Conservation (phyloP, 2,113 vertebrate genomes). For the Odocoileus virginianus region DNA sequence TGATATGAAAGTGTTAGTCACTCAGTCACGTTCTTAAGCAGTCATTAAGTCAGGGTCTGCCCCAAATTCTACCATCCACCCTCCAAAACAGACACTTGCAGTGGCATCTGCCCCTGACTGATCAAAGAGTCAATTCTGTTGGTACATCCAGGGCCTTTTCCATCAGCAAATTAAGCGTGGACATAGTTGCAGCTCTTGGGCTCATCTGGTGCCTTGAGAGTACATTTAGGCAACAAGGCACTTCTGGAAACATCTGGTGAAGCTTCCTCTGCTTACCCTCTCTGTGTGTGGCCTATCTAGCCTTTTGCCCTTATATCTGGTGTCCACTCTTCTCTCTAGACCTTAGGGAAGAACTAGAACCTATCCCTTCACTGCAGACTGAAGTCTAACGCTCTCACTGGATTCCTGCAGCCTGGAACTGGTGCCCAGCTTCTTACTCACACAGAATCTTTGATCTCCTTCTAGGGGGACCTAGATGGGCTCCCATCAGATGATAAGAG, state of each 20-base stretch:
- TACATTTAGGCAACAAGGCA: background rate
- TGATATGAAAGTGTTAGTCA: background rate
- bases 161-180: background rate
- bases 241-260: background rate
- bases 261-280: background rate
- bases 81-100: background rate
- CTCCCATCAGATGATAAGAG: background rate
- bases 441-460: background rate
- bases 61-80: background rate
- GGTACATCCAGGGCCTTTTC: background rate
- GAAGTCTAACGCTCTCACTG: background rate
- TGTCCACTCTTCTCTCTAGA: background rate
- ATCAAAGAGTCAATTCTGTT: background rate
- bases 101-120: background rate
- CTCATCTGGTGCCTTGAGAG: background rate
- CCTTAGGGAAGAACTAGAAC: background rate
- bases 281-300: background rate
- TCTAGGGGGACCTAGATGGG: background rate
- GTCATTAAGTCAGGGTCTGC: background rate
- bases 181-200: background rate
- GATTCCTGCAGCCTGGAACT: background rate
- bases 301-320: background rate
- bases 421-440: background rate
- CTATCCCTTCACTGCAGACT: background rate
- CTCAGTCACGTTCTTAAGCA: background rate